phyloP scores from a whole-genome alignment of 2,888 invertebrate species.

The Podabrus alpinus region DNA sequence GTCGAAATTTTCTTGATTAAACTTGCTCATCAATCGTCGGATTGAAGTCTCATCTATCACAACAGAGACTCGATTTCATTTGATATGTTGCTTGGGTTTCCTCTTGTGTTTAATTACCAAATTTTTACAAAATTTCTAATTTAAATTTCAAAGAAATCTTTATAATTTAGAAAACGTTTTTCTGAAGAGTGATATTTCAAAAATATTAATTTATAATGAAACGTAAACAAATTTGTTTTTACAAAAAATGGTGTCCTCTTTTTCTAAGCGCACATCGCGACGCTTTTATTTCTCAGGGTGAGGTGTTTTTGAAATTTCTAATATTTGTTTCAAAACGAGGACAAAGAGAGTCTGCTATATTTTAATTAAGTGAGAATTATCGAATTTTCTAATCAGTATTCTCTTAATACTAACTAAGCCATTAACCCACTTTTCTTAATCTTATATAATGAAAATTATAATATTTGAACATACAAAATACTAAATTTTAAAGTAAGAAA shows the following conservation, averaged over 20 bases:
- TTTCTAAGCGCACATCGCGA: too few species aligned
- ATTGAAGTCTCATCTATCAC: conserved; percentile 1
- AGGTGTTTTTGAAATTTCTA: neutral
- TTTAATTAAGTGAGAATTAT: neutral
- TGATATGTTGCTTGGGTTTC: neutral
- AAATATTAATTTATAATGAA: too few species aligned
- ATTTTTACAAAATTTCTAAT: neutral
- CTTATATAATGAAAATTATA: neutral
- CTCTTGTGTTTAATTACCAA: neutral
- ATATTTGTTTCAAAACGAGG: neutral
- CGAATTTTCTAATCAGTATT: neutral
- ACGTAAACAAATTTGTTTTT: too few species aligned
- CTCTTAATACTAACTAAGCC: neutral
- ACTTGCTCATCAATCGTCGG: neutral
- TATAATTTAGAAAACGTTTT: neutral
- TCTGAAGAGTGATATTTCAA: neutral
- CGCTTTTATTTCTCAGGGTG: too few species aligned
- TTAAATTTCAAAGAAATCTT: neutral
- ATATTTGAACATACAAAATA: neutral
- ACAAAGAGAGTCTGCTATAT: neutral
- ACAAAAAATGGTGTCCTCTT: too few species aligned
- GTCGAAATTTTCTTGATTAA: conserved; percentile 3
- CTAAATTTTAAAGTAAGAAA: neutral
- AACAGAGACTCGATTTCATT: neutral
- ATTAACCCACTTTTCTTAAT: neutral